Evolutionary conservation across 2,888 invertebrate genomes (phyloP), one percentile per base, ranked within the genome.

Genomic region (Alitta virens): DNA sequence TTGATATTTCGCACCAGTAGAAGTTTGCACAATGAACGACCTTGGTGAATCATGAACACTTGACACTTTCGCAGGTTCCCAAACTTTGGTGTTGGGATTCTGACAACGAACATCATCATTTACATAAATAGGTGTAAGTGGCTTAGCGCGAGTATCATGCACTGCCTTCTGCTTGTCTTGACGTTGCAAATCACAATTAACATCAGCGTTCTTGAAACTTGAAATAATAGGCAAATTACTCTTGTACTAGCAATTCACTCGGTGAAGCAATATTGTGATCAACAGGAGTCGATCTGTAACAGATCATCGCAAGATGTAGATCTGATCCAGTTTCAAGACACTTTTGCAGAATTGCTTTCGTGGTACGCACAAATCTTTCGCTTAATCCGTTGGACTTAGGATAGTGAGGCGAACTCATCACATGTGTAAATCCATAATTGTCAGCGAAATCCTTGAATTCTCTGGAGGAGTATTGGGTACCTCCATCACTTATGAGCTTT

Each of bases 301-400:
- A 33, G 12, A 46, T 7, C 46, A 46, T 21, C n/a, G 46, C 46
- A 7, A 46, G n/a, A 7, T 46, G 46, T 16, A n/a, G 46, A 21
- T 46, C 46, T 5, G 18, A 18, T n/a, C 46, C 46, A 7, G 46
- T 21, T 21, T 21, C 18, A 3, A 18, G 21, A 23, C 21, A n/a
- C 23, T 65, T 69, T 23, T 62, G 64, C 24, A 64, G 24, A 2
- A 68, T 52, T 23, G 23, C 55, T 40, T 66, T 68, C 1, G 64
- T 60, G 1, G 62, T 62, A 46, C 66, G 52, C 3, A 65, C 64
- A 16, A 62, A 33, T 26, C 64, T 68, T 64, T 72, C 71, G 7
- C 65, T 65, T 9, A 65, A 52, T 9, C 69, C 70, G 62, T 72
- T 72, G 16, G 66, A 52, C 42, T 70, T 68, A 25, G 62, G 60